Evolutionary conservation across 2,888 invertebrate genomes (phyloP).

Genomic region (Penaeus monodon): DNA sequence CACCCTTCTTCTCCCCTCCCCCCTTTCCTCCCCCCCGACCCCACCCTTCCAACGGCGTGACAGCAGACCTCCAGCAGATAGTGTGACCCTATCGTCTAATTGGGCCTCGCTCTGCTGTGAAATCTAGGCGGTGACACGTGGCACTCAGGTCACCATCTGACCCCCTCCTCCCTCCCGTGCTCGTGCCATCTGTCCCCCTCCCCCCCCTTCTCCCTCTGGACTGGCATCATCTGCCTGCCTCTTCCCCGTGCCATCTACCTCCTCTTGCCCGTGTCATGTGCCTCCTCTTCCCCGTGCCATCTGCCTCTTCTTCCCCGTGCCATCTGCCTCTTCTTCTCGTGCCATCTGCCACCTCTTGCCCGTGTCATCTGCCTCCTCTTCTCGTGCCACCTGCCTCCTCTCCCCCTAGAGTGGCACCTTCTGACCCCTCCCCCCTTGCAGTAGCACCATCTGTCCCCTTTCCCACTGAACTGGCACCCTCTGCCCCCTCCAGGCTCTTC

Average conservation of each 20-base stretch:
- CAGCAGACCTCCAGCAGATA: too few relatives aligned
- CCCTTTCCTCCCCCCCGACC: background rate
- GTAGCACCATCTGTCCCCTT: background rate
- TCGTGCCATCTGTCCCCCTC: background rate
- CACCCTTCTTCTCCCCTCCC: constrained; percentile 3
- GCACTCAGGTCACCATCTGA: too few relatives aligned
- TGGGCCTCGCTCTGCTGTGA: too few relatives aligned
- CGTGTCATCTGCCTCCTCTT: too few relatives aligned
- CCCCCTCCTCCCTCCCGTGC: too few relatives aligned
- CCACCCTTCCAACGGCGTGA: background rate
- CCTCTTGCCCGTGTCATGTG: too few relatives aligned
- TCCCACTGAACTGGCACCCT: background rate
- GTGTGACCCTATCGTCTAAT: too few relatives aligned
- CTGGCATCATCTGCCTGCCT: background rate
- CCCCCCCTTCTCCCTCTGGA: background rate
- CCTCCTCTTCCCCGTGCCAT: background rate
- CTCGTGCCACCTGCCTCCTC: background rate
- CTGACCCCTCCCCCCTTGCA: background rate
- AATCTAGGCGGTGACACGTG: too few relatives aligned
- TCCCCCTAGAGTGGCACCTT: background rate
- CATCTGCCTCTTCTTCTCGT: background rate
- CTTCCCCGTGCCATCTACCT: background rate
- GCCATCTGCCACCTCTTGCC: too few relatives aligned
- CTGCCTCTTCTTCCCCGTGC: background rate
- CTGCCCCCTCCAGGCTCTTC: too few relatives aligned